A percentile compares a stretch with the other conserved stretches of the same genome.
These are phyloP conservation scores for Drosophila parvula DNA, from an alignment of 1,140 invertebrate genomes.

Conservation along the genomic window DNA sequence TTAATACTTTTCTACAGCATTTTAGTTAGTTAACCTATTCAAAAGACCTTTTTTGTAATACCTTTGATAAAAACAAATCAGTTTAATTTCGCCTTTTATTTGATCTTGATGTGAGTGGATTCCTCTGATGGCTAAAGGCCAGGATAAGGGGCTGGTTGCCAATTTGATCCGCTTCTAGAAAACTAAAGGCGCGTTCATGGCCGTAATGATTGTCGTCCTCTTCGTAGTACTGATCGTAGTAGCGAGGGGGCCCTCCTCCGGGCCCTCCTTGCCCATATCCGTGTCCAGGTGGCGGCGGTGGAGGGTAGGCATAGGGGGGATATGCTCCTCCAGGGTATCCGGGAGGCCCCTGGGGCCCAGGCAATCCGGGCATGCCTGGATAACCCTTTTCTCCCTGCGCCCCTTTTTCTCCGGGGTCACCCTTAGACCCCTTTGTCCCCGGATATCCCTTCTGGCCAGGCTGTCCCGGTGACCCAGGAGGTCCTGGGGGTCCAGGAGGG, in stretches of 20 bases:
- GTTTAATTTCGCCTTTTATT: constrained; percentile 33
- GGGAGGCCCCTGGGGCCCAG: constrained; percentile 66
- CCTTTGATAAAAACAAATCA: not conserved
- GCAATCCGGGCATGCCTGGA: constrained; percentile 48
- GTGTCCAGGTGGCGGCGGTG: constrained; percentile 38
- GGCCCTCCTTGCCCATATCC: constrained; percentile 49
- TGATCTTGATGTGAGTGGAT: constrained; percentile 23
- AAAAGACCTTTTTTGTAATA: not conserved
- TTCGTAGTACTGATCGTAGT: constrained; percentile 17
- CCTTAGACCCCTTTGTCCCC: constrained; percentile 53
- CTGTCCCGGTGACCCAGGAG: constrained; percentile 37
- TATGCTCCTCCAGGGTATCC: constrained; percentile 49
- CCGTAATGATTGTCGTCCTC: constrained; percentile 18
- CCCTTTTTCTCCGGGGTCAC: constrained; percentile 51
- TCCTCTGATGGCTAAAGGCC: constrained; percentile 30
- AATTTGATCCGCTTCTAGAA: constrained; percentile 1
- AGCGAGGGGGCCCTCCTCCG: constrained; percentile 6
- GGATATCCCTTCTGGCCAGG: constrained; percentile 55
- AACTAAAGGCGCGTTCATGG: constrained; percentile 23
- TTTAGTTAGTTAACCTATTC: too few relatives aligned
- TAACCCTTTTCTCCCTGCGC: constrained; percentile 59
- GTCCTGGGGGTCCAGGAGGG: constrained; percentile 53
- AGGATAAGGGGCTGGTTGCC: constrained; percentile 23
- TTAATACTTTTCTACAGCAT: too few relatives aligned
- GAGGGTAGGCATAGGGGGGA: constrained; percentile 34